phyloP scores from a whole-genome alignment of 2,888 invertebrate species.

The Microctonus aethiopoides region DNA sequence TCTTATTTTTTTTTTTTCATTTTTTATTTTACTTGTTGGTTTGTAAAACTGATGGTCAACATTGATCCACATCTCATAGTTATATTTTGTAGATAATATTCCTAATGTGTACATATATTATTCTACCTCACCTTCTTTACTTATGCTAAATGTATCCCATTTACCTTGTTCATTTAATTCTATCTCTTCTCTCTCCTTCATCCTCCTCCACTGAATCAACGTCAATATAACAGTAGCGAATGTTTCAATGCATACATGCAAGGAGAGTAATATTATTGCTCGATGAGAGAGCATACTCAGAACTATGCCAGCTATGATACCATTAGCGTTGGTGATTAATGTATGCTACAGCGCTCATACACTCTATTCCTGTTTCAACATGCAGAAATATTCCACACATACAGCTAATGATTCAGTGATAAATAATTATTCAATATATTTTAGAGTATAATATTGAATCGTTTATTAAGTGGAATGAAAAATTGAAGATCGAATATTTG shows the following conservation, averaged over 20 bases:
- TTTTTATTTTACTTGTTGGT: neutral
- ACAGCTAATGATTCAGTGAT: constrained; percentile 60
- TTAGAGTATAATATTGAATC: neutral
- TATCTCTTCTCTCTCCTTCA: constrained; percentile 33
- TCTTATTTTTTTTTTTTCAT: neutral
- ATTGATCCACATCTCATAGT: neutral
- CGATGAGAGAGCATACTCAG: constrained; percentile 23
- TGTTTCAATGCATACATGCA: constrained; percentile 16
- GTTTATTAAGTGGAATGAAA: no score
- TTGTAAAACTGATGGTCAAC: neutral
- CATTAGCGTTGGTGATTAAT: constrained; percentile 66
- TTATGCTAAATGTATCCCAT: neutral
- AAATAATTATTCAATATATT: constrained; percentile 38
- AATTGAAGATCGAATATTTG: no score
- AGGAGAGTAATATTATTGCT: constrained; percentile 36
- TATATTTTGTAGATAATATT: neutral
- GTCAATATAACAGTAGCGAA: neutral
- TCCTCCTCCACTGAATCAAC: constrained; percentile 12
- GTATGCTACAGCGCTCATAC: constrained; percentile 57
- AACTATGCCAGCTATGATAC: constrained; percentile 61
- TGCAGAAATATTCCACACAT: constrained; percentile 47
- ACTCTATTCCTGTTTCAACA: constrained; percentile 52
- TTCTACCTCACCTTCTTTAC: neutral
- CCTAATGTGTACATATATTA: neutral
- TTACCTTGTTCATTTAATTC: constrained; percentile 22